Evolutionary conservation across 2,113 vertebrate genomes (phyloP), one percentile per base, ranked within the genome.

Genomic region (Mystacornis crossleyi): DNA sequence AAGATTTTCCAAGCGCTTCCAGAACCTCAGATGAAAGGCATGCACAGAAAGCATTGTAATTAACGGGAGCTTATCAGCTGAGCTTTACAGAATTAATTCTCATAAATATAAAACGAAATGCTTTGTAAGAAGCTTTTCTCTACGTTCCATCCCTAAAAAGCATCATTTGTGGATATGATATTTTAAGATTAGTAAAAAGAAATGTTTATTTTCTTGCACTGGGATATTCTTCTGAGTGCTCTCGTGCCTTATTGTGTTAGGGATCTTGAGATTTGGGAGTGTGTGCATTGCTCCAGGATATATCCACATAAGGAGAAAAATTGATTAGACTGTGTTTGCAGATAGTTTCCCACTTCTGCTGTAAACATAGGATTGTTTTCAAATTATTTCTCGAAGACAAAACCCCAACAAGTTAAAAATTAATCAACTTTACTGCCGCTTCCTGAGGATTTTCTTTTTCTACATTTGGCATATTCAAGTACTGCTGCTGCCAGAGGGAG

Each of bases 261-360:
- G 90, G 84, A 88, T 74, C 85, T 92, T n/a, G 96, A 90, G 96
- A 55, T 86, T 86, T 96, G 90, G 74, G 71, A 83, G 51, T 50
- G 8, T 48, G 61, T 85, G 53, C 20, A 34, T 80, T 70, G 93
- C 87, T 85, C 10, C 62, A 90, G 85, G 90, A 51, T 82, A 40
- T 70, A 82, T 54, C 74, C 58, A 66, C 73, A 57, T 31, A 40
- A 90, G 85, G 74, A 74, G 86, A 89, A 73, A 79, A 93, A 87
- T 11, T 85, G 53, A 85, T 93, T 82, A 77, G 78, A 38, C 61
- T 69, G 15, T 43, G n/a, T 81, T 81, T 95, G 70, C 58, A 89
- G 36, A 65, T 86, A 45, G n/a, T 65, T 79, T 61, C 61, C 48
- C 19, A 12, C 50, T 89, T 81, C 78, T 93, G 20, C 58, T 94